These are phyloP conservation scores for Heliconius eleuchia DNA, from an alignment of 1,140 invertebrate genomes.

Conservation along the genomic window DNA sequence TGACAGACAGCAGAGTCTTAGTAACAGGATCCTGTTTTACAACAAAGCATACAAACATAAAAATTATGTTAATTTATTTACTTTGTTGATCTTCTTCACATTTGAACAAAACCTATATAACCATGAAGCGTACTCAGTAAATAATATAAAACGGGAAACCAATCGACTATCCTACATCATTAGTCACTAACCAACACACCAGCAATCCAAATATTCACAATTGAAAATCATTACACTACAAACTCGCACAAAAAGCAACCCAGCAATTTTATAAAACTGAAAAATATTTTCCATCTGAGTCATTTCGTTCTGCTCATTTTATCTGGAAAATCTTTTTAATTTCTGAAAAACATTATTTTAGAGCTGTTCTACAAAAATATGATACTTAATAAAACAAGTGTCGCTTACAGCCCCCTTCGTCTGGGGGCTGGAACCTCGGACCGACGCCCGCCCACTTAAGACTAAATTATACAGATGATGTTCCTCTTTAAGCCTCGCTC, in stretches of 20 bases:
- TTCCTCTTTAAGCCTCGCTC: conserved; percentile 34
- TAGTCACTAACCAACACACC: too few relatives aligned
- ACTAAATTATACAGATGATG: conserved; percentile 42
- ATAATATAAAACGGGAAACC: not conserved
- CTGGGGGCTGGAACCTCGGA: conserved; percentile 21
- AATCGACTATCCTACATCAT: not conserved
- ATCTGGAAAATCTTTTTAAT: conserved; percentile 9
- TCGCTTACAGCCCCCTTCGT: conserved; percentile 17
- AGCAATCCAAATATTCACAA: too few relatives aligned
- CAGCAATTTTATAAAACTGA: not conserved
- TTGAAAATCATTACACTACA: not conserved
- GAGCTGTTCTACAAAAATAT: conserved; percentile 10
- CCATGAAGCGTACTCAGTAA: not conserved
- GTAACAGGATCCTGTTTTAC: too few relatives aligned
- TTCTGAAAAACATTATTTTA: conserved; percentile 12
- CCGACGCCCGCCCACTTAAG: conserved; percentile 39
- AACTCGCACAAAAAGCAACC: not conserved
- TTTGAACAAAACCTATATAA: too few relatives aligned
- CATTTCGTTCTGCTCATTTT: not conserved
- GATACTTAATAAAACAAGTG: conserved; percentile 20
- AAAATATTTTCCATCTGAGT: not conserved
- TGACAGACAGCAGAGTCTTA: too few relatives aligned
- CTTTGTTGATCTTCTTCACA: too few relatives aligned
- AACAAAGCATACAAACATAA: too few relatives aligned
- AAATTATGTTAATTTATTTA: too few relatives aligned